These are phyloP conservation scores for Thera obeliscata DNA, from an alignment of 2,888 invertebrate genomes.

Conservation along the genomic window DNA sequence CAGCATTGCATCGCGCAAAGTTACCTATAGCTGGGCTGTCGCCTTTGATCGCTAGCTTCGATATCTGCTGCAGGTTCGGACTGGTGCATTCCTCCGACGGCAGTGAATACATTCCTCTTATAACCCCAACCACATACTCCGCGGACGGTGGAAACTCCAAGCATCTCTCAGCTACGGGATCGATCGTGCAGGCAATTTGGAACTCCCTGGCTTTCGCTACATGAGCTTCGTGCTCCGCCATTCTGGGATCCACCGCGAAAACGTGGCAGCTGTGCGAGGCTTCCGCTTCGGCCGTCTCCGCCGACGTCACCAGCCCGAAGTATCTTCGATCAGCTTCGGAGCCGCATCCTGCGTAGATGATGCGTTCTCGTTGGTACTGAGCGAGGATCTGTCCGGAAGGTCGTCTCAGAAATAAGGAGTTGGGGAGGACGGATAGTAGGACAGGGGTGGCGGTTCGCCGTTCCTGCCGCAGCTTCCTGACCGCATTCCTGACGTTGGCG, in stretches of 20 bases:
- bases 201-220: slow-evolving; percentile 92
- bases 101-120: slow-evolving; percentile 89
- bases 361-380: slow-evolving; percentile 93
- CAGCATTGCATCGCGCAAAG: slow-evolving; percentile 68
- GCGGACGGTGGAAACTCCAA: slow-evolving; percentile 96
- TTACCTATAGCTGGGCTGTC: slow-evolving; percentile 75
- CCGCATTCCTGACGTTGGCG: slow-evolving; percentile 93
- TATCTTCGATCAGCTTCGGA: slow-evolving; percentile 96
- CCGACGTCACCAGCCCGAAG: slow-evolving; percentile 96
- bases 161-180: slow-evolving; percentile 91
- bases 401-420: slow-evolving; percentile 91
- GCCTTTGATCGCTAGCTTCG: slow-evolving; percentile 73
- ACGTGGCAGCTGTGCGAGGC: slow-evolving; percentile 96
- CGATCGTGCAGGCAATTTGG: slow-evolving; percentile 92
- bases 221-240: slow-evolving; percentile 93
- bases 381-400: slow-evolving; percentile 92
- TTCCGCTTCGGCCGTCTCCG: slow-evolving; percentile 83
- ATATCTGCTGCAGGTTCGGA: slow-evolving; percentile 72
- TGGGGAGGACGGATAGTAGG: slow-evolving; percentile 92
- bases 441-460: slow-evolving; percentile 94
- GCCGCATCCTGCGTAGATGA: slow-evolving; percentile 95
- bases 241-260: slow-evolving; percentile 95
- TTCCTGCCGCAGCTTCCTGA: slow-evolving; percentile 94
- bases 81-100: slow-evolving; percentile 73
- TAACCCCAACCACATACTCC: slow-evolving; percentile 88